These are phyloP conservation scores for Dendrocincla tyrannina DNA, from an alignment of 2,797 vertebrate species.

Conservation along the genomic window DNA sequence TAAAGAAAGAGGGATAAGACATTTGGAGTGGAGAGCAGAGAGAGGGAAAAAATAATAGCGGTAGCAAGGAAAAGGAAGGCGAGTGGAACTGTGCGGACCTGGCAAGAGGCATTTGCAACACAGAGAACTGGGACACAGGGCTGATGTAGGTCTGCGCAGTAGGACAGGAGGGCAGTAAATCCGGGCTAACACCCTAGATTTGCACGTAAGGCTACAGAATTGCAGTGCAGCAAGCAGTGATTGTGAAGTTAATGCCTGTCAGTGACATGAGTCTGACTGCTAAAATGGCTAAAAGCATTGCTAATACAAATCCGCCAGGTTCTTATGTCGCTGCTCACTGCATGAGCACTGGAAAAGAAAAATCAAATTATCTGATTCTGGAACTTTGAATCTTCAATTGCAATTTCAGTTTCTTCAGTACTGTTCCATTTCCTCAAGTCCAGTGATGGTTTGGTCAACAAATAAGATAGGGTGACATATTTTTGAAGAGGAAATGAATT, in stretches of 20 bases:
- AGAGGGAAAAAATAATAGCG: neutral
- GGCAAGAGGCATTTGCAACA: neutral
- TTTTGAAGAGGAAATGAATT: neutral
- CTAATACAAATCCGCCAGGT: neutral
- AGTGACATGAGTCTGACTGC: neutral
- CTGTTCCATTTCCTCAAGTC: neutral
- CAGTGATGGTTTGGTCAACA: neutral
- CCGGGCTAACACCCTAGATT: neutral
- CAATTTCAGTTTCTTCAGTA: neutral
- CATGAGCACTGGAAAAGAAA: neutral
- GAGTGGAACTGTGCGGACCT: neutral
- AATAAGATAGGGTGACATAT: neutral
- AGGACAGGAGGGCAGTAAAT: constrained; percentile 39
- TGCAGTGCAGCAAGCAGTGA: neutral
- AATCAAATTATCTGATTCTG: neutral
- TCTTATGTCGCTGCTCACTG: neutral
- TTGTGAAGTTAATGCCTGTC: neutral
- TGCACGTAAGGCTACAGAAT: neutral
- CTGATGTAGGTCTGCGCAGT: neutral
- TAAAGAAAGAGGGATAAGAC: neutral
- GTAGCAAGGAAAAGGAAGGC: neutral
- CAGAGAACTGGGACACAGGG: neutral
- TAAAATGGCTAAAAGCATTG: neutral
- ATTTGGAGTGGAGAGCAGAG: neutral
- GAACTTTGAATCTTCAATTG: neutral